These are phyloP conservation scores for Chironomus riparius DNA, from an alignment of 2,888 invertebrate genomes.

Conservation along the genomic window DNA sequence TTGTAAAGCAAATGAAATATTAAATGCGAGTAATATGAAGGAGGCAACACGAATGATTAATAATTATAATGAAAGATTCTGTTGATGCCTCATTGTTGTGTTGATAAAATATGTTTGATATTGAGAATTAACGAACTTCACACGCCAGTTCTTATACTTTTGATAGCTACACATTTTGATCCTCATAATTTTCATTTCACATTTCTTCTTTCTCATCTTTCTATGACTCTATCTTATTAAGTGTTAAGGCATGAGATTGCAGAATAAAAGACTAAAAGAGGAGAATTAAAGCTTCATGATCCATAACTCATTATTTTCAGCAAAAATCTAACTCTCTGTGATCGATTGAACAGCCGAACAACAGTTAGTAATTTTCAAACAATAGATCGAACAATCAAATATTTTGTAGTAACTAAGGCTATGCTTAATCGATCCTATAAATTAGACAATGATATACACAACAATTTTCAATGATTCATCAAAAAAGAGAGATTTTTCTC, in stretches of 20 bases:
- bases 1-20: not conserved
- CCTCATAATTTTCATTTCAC: not conserved
- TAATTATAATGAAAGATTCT: slow-evolving; percentile 1
- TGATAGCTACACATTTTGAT: not conserved
- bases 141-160: not conserved
- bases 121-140: not conserved
- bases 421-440: slow-evolving; percentile 4
- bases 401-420: not conserved
- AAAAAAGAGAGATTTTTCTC: not conserved
- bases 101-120: slow-evolving; percentile 1
- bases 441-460: slow-evolving; percentile 8
- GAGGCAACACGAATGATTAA: not conserved
- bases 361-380: slow-evolving; percentile 22
- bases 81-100: not conserved
- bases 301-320: slow-evolving; percentile 7
- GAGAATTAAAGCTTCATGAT: not conserved
- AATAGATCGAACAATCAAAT: slow-evolving; percentile 9
- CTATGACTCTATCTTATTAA: not conserved
- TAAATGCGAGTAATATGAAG: not conserved
- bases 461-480: not conserved
- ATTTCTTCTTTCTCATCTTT: not conserved
- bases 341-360: slow-evolving; percentile 26
- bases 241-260: slow-evolving; percentile 11
- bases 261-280: not conserved
- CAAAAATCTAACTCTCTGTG: not conserved